A percentile compares a stretch with the other conserved stretches of the same genome.
These are phyloP conservation scores for Pangasius macronema DNA, from an alignment of 2,797 vertebrate genomes.

Conservation along the genomic window DNA sequence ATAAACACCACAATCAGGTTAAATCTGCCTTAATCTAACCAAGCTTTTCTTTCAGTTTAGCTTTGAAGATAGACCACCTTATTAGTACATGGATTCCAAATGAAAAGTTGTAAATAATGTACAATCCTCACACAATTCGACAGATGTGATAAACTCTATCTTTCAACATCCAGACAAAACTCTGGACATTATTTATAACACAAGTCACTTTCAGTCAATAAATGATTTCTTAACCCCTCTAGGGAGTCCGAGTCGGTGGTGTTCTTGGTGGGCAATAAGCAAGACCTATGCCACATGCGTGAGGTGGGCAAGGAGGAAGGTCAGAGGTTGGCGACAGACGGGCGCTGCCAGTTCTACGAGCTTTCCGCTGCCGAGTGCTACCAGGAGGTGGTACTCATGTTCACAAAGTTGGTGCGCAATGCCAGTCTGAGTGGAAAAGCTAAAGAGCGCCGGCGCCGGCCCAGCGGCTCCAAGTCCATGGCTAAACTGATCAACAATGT, in stretches of 20 bases:
- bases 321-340: conserved; percentile 77
- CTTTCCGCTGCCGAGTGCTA: conserved; percentile 86
- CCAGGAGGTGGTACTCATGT: conserved; percentile 83
- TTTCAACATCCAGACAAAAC: conserved; percentile 15
- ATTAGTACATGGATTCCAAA: conserved; percentile 8
- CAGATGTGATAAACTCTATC: not conserved
- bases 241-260: conserved; percentile 76
- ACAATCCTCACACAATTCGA: not conserved
- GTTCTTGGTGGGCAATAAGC: conserved; percentile 87
- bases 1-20: conserved; percentile 31
- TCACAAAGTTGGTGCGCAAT: conserved; percentile 78
- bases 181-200: not conserved
- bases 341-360: conserved; percentile 83
- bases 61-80: not conserved
- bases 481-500: conserved; percentile 87
- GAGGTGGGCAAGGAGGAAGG: conserved; percentile 84
- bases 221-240: conserved; percentile 41
- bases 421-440: conserved; percentile 69
- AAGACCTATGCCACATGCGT: conserved; percentile 85
- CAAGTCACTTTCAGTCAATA: not conserved
- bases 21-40: conserved; percentile 22
- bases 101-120: conserved; percentile 17
- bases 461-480: conserved; percentile 86
- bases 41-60: not conserved
- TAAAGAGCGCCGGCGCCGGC: conserved; percentile 81